Base-by-base conservation (phyloP, 2,113 vertebrate genomes). In the Eleginops maclovinus region DNA sequence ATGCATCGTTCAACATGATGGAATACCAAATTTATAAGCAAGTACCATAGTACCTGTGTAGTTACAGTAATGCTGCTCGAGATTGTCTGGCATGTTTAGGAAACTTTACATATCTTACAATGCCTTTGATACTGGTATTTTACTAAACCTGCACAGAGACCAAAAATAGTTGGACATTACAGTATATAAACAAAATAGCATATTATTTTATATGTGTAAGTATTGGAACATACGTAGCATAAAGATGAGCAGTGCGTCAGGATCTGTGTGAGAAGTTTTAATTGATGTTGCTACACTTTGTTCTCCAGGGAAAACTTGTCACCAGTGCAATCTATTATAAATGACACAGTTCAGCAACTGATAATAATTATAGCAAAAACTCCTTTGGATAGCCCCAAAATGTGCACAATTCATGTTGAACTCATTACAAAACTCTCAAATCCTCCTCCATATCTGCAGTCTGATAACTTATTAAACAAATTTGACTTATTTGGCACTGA, bases 391-490 rank as follows among this genome's bases (percentile, higher is more conserved):
- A 2, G 1, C 24, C 36, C 24, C 43, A 44, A 65, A 1, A 50
- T 55, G 66, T 12, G 13, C 2, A 75, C 21, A 22, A 13, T 10
- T 40, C 22, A 44, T 15, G 21, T 24, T 15, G 16, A 72, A 50
- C 41, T 61, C 47, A 59, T 51, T 58, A 9, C 62, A 68, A 72
- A 16, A 6, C 21, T 51, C 26, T 59, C 12, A 63, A 40, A 17
- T 55, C 13, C 22, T 63, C 21, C 54, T 46, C 4, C 0, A 46
- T 70, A 72, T 82, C 61, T n/a, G 62, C 51, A 70, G 65, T 83
- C 84, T 79, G 73, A 86, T 68, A 77, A 82, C 79, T 31, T 67
- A 62, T 81, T 68, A 83, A 56, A 71, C 58, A 72, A n/a, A 51
- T 77, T 79, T 61, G 51, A 73, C 44, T 76, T 56, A 73, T 68